Conservation (phyloP, 2,888 invertebrate species). For the Emmelina monodactyla region DNA sequence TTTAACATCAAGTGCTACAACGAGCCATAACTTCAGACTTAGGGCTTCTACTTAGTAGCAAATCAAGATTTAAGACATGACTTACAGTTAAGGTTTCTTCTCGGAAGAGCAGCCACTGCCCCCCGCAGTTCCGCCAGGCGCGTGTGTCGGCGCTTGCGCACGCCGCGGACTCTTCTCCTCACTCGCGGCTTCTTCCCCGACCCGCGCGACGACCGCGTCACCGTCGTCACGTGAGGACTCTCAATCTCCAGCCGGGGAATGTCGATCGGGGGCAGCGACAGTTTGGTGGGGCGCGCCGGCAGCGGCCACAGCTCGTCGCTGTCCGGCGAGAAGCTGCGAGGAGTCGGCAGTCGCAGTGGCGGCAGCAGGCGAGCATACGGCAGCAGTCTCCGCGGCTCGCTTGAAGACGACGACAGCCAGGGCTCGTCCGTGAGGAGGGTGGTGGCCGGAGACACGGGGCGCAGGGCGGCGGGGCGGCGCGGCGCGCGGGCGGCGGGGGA, state of each 20-base stretch:
- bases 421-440: conserved; percentile 19
- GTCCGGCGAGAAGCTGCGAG: conserved; percentile 22
- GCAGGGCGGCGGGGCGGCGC: conserved; percentile 21
- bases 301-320: conserved; percentile 36
- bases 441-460: conserved; percentile 20
- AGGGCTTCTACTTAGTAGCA: too few relatives aligned
- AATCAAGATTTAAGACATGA: too few relatives aligned
- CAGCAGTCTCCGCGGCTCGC: conserved; percentile 24
- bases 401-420: conserved; percentile 19
- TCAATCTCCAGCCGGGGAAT: conserved; percentile 20
- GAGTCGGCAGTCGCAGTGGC: conserved; percentile 36
- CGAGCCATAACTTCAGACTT: too few relatives aligned
- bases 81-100: background rate
- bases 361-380: conserved; percentile 38
- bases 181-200: conserved; percentile 5
- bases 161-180: conserved; percentile 4
- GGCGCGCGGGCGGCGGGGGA: conserved; percentile 13
- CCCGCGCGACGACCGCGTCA: background rate
- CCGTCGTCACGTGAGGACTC: background rate
- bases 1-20: too few relatives aligned
- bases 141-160: conserved; percentile 5
- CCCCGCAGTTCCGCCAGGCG: background rate
- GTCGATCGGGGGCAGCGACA: conserved; percentile 30
- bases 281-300: conserved; percentile 26
- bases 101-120: background rate